These are phyloP conservation scores for Elephas maximus DNA, from an alignment of 2,113 vertebrate genomes.

Conservation along the genomic window DNA sequence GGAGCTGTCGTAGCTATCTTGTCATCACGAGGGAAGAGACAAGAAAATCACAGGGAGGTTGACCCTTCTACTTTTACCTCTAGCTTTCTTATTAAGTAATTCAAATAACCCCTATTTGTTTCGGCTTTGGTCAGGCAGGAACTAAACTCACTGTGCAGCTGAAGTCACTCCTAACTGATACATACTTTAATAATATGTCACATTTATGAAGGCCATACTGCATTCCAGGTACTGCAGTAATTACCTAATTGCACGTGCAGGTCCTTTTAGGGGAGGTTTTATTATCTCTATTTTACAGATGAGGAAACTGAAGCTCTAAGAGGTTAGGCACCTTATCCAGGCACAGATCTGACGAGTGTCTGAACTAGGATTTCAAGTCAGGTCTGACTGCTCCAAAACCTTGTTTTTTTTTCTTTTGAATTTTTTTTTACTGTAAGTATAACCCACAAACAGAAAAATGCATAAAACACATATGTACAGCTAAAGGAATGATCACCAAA, in stretches of 20 bases:
- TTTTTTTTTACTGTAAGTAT: neutral
- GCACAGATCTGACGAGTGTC: neutral
- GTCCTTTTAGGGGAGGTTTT: neutral
- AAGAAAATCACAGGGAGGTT: neutral
- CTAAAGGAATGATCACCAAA: neutral
- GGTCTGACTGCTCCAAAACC: neutral
- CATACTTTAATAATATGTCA: neutral
- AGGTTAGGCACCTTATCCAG: neutral
- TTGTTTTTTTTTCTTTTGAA: neutral
- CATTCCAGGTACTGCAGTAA: neutral
- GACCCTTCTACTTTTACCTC: neutral
- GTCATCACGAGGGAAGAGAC: neutral
- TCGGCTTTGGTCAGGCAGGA: neutral
- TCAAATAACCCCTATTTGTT: neutral
- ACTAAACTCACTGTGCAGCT: too few species aligned
- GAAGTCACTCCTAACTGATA: neutral
- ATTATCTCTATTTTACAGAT: neutral
- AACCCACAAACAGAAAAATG: neutral
- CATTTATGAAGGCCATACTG: neutral
- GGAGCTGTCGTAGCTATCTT: neutral
- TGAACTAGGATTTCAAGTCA: neutral
- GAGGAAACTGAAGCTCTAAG: neutral
- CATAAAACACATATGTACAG: neutral
- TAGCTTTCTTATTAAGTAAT: conserved; percentile 1
- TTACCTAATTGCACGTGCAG: neutral